Percentiles rank a stretch among this genome's conserved stretches.
These are phyloP conservation scores for Chironomus striatipennis DNA, from an alignment of 1,140 invertebrate genomes.

Conservation along the genomic window DNA sequence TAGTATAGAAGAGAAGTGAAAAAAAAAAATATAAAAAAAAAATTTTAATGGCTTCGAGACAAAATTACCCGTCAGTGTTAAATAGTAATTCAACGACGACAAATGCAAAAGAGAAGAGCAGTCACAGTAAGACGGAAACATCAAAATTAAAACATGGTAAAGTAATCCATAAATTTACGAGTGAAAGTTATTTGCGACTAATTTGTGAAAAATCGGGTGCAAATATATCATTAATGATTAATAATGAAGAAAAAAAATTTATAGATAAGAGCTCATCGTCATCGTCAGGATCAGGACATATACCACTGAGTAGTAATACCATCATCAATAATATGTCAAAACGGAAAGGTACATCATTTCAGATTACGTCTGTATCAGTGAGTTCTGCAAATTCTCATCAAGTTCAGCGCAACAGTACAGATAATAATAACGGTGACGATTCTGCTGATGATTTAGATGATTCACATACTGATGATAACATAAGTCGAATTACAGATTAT, in stretches of 20 bases:
- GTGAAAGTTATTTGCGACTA: slow-evolving; percentile 17
- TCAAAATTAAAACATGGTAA: slow-evolving; percentile 22
- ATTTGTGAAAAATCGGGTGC: background rate
- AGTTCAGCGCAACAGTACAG: slow-evolving; percentile 53
- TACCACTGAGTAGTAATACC: slow-evolving; percentile 23
- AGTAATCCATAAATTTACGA: slow-evolving; percentile 6
- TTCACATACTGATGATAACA: slow-evolving; percentile 81
- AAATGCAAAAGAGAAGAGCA: background rate
- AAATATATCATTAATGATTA: background rate
- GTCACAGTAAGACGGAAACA: background rate
- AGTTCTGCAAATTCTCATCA: slow-evolving; percentile 37
- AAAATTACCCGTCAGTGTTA: background rate
- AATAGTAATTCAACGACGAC: background rate
- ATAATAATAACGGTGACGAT: slow-evolving; percentile 81
- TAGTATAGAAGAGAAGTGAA: too few species aligned
- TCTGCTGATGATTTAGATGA: slow-evolving; percentile 89
- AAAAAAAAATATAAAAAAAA: too few species aligned
- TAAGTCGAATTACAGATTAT: slow-evolving; percentile 71
- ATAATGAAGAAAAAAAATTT: background rate
- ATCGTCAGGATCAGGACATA: background rate
- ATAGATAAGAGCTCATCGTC: slow-evolving; percentile 17
- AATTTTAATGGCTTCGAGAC: slow-evolving; percentile 11
- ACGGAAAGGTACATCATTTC: slow-evolving; percentile 74
- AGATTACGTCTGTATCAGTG: slow-evolving; percentile 77
- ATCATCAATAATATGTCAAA: slow-evolving; percentile 36